Conservation (phyloP, 2,888 invertebrate genomes). For the Iphiclides podalirius region DNA sequence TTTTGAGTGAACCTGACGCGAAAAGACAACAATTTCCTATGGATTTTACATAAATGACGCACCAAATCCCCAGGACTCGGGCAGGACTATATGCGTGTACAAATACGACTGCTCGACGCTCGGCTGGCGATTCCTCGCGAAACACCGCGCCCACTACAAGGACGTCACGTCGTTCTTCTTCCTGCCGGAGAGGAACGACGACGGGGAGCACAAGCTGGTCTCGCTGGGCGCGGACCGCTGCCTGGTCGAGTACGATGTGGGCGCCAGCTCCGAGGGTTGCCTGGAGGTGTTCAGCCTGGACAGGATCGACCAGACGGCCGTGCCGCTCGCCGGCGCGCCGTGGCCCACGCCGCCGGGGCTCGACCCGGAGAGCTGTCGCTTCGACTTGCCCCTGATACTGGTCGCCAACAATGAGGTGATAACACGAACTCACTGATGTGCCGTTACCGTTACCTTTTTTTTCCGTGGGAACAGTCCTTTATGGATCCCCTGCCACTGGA, state of each 20-base stretch:
- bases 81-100: slow-evolving; percentile 74
- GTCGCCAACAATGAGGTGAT: slow-evolving; percentile 82
- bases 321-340: slow-evolving; percentile 72
- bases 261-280: slow-evolving; percentile 57
- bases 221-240: slow-evolving; percentile 81
- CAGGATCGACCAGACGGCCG: slow-evolving; percentile 82
- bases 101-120: slow-evolving; percentile 51
- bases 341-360: slow-evolving; percentile 53
- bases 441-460: too few relatives aligned
- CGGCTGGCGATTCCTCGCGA: slow-evolving; percentile 79
- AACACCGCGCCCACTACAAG: slow-evolving; percentile 81
- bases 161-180: slow-evolving; percentile 80
- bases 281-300: slow-evolving; percentile 69
- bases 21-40: too few relatives aligned
- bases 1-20: too few relatives aligned
- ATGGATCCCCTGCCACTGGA: too few relatives aligned
- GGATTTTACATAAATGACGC: too few relatives aligned
- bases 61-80: slow-evolving; percentile 67
- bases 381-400: slow-evolving; percentile 67
- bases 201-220: slow-evolving; percentile 67
- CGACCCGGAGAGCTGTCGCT: slow-evolving; percentile 40
- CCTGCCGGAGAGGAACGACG: slow-evolving; percentile 50
- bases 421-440: background rate
- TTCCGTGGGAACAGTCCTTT: too few relatives aligned
- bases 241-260: slow-evolving; percentile 81